These are phyloP conservation scores for Oxytorus armatus DNA, from an alignment of 2,888 invertebrate genomes.

Conservation along the genomic window DNA sequence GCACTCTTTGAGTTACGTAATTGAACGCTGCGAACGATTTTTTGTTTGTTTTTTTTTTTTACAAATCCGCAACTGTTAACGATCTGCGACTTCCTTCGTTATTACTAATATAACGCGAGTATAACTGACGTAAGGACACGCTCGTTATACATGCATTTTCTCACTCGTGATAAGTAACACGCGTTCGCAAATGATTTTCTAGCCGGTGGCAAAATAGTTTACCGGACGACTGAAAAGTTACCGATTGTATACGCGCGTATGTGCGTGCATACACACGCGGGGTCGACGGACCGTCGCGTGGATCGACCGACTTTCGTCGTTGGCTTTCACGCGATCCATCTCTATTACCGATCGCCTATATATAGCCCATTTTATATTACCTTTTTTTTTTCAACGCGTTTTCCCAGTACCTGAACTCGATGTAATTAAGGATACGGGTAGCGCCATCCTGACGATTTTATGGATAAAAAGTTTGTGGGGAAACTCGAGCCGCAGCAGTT, in stretches of 20 bases:
- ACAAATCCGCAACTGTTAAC: slow-evolving; percentile 5
- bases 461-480: slow-evolving; percentile 25
- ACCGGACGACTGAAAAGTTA: slow-evolving; percentile 41
- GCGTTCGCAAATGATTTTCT: slow-evolving; percentile 57
- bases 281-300: slow-evolving; percentile 67
- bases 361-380: slow-evolving; percentile 9
- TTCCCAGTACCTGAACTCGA: background rate
- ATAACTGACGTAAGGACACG: background rate
- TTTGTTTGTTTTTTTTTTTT: slow-evolving; percentile 16
- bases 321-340: slow-evolving; percentile 75
- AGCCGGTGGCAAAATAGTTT: slow-evolving; percentile 58
- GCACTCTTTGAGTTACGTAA: slow-evolving; percentile 23
- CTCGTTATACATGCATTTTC: background rate
- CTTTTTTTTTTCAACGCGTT: background rate
- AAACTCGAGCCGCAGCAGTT: slow-evolving; percentile 33
- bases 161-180: slow-evolving; percentile 2
- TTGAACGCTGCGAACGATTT: slow-evolving; percentile 2
- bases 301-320: slow-evolving; percentile 80
- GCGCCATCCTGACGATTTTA: background rate
- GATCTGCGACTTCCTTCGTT: slow-evolving; percentile 4
- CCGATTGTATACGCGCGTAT: slow-evolving; percentile 1
- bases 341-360: slow-evolving; percentile 55
- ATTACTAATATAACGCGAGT: background rate
- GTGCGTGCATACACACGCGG: slow-evolving; percentile 39
- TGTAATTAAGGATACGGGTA: slow-evolving; percentile 24